Evolutionary conservation across 2,888 invertebrate genomes (phyloP).

Genomic region (Odontocerum albicorne): DNA sequence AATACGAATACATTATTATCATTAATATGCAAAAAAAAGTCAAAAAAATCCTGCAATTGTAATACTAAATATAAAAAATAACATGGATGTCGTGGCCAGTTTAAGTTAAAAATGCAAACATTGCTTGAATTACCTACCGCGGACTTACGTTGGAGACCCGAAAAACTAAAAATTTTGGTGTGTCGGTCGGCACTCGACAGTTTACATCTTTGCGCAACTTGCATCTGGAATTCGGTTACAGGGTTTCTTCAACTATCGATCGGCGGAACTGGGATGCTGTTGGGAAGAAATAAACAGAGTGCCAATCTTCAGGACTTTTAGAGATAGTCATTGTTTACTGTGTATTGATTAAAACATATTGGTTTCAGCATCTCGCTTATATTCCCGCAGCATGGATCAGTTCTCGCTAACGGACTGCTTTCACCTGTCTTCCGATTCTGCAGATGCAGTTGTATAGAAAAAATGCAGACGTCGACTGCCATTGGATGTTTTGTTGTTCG

Average conservation of each 20-base stretch:
- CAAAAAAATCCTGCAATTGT: too few relatives aligned
- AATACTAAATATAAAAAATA: too few relatives aligned
- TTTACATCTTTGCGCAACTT: too few relatives aligned
- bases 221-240: too few relatives aligned
- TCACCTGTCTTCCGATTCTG: background rate
- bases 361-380: background rate
- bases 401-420: conserved; percentile 1
- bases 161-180: conserved; percentile 4
- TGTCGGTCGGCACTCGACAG: conserved; percentile 3
- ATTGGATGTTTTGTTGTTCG: conserved; percentile 2
- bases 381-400: background rate
- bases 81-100: conserved; percentile 10
- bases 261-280: conserved; percentile 3
- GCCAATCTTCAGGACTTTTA: too few relatives aligned
- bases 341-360: too few relatives aligned
- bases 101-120: background rate
- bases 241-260: background rate
- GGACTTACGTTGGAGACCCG: conserved; percentile 8
- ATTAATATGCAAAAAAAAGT: too few relatives aligned
- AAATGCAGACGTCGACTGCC: background rate
- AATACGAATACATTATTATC: too few relatives aligned
- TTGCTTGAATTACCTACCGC: conserved; percentile 13
- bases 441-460: background rate
- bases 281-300: background rate
- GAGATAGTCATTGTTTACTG: too few relatives aligned